These are phyloP conservation scores for Trichomalopsis sarcophagae DNA, from an alignment of 1,140 invertebrate genomes.

Conservation along the genomic window DNA sequence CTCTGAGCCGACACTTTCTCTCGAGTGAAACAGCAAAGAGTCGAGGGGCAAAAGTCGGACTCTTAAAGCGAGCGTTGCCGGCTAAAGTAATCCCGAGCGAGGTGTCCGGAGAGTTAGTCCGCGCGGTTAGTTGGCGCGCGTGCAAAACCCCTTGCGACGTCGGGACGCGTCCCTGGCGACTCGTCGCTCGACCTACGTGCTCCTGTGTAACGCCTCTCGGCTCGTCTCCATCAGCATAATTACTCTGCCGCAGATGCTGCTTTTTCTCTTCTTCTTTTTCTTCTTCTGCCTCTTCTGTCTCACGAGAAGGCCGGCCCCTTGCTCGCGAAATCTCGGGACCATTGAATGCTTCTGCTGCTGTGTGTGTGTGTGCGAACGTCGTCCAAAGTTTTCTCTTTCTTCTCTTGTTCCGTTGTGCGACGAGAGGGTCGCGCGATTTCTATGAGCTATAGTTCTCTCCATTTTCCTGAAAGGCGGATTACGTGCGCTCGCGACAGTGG, in stretches of 20 bases:
- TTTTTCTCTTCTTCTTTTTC: not conserved
- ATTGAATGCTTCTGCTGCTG: not conserved
- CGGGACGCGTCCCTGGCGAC: not conserved
- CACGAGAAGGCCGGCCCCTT: not conserved
- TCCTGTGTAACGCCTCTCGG: not conserved
- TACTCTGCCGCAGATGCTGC: not conserved
- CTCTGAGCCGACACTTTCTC: not conserved
- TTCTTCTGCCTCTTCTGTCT: not conserved
- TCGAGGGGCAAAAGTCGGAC: not conserved
- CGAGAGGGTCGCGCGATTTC: not conserved
- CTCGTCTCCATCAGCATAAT: constrained; percentile 11
- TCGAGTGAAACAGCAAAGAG: not conserved
- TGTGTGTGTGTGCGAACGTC: not conserved
- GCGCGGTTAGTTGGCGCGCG: too few species aligned
- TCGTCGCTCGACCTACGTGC: not conserved
- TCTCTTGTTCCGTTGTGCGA: not conserved
- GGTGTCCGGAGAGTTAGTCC: not conserved
- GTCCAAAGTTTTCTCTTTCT: not conserved
- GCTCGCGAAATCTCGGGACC: not conserved
- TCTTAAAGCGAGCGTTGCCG: too few species aligned
- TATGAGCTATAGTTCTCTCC: not conserved
- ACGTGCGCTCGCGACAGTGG: not conserved
- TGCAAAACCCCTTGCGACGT: not conserved
- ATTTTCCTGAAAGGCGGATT: not conserved
- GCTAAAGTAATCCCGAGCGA: not conserved